phyloP scores from a whole-genome alignment of 2,113 vertebrate genomes.

The Lichenostomus cassidix region DNA sequence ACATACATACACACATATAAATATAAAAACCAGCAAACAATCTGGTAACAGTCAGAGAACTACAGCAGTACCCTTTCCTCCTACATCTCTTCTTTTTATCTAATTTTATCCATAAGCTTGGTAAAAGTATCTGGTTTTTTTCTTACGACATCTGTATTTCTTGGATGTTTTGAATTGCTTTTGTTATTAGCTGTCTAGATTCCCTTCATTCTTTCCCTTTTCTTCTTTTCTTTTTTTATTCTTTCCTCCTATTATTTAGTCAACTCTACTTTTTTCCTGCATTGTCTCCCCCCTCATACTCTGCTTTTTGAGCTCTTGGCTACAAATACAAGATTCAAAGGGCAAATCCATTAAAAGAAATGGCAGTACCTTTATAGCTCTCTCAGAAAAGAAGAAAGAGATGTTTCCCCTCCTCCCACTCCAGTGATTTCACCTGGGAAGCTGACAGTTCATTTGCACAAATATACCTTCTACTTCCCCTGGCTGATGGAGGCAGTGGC shows the following conservation, averaged over 20 bases:
- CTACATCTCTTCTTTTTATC: neutral
- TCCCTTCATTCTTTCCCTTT: neutral
- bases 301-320: slow-evolving; percentile 7
- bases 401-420: neutral
- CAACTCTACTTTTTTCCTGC: neutral
- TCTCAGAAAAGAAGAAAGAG: neutral
- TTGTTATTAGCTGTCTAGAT: neutral
- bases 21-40: neutral
- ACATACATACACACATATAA: neutral
- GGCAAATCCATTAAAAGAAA: slow-evolving; percentile 35
- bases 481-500: neutral
- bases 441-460: neutral
- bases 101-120: neutral
- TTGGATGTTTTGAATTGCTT: neutral
- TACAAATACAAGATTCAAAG: slow-evolving; percentile 27
- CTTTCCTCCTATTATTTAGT: neutral
- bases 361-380: neutral
- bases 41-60: neutral
- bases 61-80: neutral
- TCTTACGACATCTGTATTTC: neutral
- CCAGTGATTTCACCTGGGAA: neutral
- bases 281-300: neutral
- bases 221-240: neutral
- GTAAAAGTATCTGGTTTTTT: neutral
- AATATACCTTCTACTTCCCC: neutral